These are phyloP conservation scores for Drosophila simulans DNA, from an alignment of 1,140 invertebrate species.

Conservation along the genomic window DNA sequence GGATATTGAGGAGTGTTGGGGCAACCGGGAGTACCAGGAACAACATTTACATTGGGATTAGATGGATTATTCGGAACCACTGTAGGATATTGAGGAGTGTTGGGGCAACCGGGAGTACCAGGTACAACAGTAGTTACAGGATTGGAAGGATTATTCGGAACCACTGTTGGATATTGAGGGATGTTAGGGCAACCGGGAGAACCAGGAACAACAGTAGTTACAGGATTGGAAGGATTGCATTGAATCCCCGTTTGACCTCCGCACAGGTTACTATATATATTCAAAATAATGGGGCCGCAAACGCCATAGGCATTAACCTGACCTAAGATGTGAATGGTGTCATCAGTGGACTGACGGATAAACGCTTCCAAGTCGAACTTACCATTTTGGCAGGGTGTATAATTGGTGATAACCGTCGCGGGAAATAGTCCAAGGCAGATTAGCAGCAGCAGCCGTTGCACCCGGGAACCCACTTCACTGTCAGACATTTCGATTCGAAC, in stretches of 20 bases:
- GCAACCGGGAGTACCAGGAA: not conserved
- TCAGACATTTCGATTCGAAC: constrained; percentile 59
- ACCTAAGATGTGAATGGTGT: constrained; percentile 6
- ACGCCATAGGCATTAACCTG: constrained; percentile 18
- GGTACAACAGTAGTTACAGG: not conserved
- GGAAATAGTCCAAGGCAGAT: constrained; percentile 11
- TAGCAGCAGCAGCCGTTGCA: constrained; percentile 27
- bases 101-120: not conserved
- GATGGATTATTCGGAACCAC: not conserved
- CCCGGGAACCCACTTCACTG: constrained; percentile 42
- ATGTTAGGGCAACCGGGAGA: constrained; percentile 3
- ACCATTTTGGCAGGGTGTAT: constrained; percentile 32
- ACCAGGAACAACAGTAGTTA: not conserved
- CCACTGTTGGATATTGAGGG: not conserved
- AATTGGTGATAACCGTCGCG: constrained; percentile 17
- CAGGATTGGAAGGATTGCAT: not conserved
- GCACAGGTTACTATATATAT: not conserved
- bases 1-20: constrained; percentile 13
- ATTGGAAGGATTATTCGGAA: not conserved
- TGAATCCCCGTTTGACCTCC: constrained; percentile 6
- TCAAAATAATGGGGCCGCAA: constrained; percentile 18
- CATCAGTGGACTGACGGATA: not conserved
- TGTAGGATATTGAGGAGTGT: not conserved
- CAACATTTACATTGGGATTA: not conserved
- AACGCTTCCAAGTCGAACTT: constrained; percentile 2